Evolutionary conservation across 2,888 invertebrate genomes (phyloP).

Genomic region (Bimastos eiseni): DNA sequence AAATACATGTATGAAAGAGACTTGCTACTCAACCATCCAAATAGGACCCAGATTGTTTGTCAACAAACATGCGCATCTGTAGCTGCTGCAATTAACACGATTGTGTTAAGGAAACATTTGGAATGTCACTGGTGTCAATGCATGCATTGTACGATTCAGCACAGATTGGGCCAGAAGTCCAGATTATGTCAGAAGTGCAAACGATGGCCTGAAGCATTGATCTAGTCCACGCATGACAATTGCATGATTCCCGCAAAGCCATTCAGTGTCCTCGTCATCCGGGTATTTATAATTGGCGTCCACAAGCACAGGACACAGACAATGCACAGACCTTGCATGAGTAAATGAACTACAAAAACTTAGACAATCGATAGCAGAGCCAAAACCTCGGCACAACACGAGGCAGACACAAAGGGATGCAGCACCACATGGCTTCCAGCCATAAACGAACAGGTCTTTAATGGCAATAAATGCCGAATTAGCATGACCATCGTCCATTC

Average conservation of each 20-base stretch:
- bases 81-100: background rate
- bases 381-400: background rate
- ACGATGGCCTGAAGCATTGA: constrained; percentile 3
- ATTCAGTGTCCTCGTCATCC: background rate
- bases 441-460: constrained; percentile 24
- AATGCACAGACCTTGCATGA: constrained; percentile 7
- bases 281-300: background rate
- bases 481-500: constrained; percentile 15
- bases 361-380: constrained; percentile 2
- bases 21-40: background rate
- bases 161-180: background rate
- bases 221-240: background rate
- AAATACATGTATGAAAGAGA: background rate
- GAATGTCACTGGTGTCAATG: background rate
- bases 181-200: background rate
- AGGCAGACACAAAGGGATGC: background rate
- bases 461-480: constrained; percentile 16
- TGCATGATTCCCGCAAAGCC: background rate
- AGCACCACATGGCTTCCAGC: background rate
- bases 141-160: background rate
- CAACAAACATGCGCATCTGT: background rate
- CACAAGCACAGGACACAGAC: constrained; percentile 1
- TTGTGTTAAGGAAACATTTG: background rate
- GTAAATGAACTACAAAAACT: background rate
- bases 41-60: background rate